These are phyloP conservation scores for Dipodomys spectabilis DNA, from an alignment of 2,113 vertebrate genomes.

Conservation along the genomic window DNA sequence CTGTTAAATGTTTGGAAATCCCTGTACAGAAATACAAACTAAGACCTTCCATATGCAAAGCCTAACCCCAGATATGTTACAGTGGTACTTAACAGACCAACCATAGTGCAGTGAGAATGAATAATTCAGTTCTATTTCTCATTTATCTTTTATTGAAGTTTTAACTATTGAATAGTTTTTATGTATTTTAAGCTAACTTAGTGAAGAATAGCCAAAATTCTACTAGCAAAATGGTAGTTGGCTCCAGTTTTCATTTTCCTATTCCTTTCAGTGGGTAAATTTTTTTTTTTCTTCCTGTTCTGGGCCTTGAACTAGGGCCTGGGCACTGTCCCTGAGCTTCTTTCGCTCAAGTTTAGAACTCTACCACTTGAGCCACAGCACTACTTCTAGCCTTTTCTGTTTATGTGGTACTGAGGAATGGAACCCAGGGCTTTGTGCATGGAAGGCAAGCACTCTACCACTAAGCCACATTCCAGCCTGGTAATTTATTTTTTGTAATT, in stretches of 20 bases:
- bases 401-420: too few relatives aligned
- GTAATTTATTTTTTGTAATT: constrained; percentile 51
- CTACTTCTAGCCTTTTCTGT: too few relatives aligned
- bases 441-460: too few relatives aligned
- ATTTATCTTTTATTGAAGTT: constrained; percentile 38
- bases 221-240: background rate
- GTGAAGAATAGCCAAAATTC: background rate
- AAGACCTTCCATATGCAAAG: too few relatives aligned
- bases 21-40: background rate
- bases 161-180: constrained; percentile 20
- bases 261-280: background rate
- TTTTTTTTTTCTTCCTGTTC: background rate
- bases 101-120: too few relatives aligned
- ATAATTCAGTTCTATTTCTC: background rate
- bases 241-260: background rate
- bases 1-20: background rate
- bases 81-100: background rate
- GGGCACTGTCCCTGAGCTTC: too few relatives aligned
- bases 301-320: too few relatives aligned
- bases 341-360: too few relatives aligned
- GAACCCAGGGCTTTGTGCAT: too few relatives aligned
- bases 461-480: too few relatives aligned
- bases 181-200: background rate
- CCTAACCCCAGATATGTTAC: background rate
- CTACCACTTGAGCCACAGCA: too few relatives aligned